Conservation (phyloP, 2,797 vertebrate genomes). For the Fistularia commersonii region DNA sequence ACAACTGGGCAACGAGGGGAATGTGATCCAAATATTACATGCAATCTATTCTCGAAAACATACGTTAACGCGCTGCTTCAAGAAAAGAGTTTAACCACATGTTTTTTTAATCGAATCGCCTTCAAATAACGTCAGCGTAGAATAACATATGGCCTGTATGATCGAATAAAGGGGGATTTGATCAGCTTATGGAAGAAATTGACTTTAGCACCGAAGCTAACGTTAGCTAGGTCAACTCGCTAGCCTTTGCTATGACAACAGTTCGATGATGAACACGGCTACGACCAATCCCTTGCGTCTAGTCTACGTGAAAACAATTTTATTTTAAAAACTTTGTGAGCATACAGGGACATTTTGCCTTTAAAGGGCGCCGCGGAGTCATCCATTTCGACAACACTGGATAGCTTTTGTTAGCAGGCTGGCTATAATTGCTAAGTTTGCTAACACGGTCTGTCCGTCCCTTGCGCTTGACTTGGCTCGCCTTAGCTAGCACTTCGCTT, state of each 20-base stretch:
- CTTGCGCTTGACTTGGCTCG: conserved; percentile 53
- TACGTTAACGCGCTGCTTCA: neutral
- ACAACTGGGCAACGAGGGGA: conserved; percentile 57
- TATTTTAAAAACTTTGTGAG: accelerated
- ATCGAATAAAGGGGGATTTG: conserved; percentile 54
- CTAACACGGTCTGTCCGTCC: conserved; percentile 59
- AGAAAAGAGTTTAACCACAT: neutral
- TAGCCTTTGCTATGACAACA: conserved; percentile 54
- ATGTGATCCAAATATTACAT: conserved; percentile 49
- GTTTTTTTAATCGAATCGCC: neutral
- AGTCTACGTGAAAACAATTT: neutral
- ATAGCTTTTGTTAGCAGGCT: conserved; percentile 48
- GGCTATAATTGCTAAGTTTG: conserved; percentile 58
- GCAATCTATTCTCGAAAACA: conserved; percentile 20
- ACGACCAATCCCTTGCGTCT: accelerated
- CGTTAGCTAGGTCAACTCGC: conserved; percentile 57
- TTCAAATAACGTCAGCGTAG: conserved; percentile 4
- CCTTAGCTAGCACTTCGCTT: conserved; percentile 23
- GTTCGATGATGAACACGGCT: conserved; percentile 25
- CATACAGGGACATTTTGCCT: neutral
- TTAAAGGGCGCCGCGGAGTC: neutral
- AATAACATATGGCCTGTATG: conserved; percentile 48
- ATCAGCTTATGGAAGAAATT: conserved; percentile 63
- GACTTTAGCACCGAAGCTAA: conserved; percentile 68
- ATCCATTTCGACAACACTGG: conserved; percentile 30